Percentiles rank a stretch among this genome's conserved stretches.
Evolutionary conservation across 2,888 invertebrate species (phyloP).

Genomic region (Tholera decimalis): DNA sequence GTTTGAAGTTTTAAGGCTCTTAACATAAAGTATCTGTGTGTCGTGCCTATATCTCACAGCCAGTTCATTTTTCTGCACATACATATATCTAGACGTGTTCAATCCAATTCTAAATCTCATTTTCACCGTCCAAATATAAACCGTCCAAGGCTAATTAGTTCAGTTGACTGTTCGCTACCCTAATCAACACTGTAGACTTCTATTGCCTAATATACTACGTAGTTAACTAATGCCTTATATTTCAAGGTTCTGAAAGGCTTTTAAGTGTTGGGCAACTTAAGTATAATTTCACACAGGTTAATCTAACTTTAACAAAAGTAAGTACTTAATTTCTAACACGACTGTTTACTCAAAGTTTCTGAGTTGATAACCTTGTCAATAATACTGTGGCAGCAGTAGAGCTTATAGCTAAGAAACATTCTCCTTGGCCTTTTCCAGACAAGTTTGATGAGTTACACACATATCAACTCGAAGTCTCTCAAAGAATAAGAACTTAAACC

Average conservation of each 20-base stretch:
- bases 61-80: too few relatives aligned
- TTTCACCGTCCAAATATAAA: not conserved
- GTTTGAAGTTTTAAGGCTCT: too few relatives aligned
- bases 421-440: not conserved
- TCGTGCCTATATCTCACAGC: too few relatives aligned
- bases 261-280: constrained; percentile 21
- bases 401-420: not conserved
- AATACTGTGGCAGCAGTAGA: not conserved
- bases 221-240: constrained; percentile 11
- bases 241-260: constrained; percentile 10
- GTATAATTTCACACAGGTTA: constrained; percentile 32
- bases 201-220: not conserved
- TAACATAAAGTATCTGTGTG: too few relatives aligned
- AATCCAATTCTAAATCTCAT: too few relatives aligned
- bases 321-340: constrained; percentile 15
- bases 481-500: too few relatives aligned
- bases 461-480: too few relatives aligned
- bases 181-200: constrained; percentile 8
- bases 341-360: constrained; percentile 22
- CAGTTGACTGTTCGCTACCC: not conserved
- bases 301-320: constrained; percentile 37
- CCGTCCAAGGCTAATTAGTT: not conserved
- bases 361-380: not conserved
- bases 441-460: too few relatives aligned
- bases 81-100: too few relatives aligned